Evolutionary conservation across 2,113 vertebrate genomes (phyloP), one percentile per base, ranked within the genome.

Genomic region (Erpornis zantholeuca): DNA sequence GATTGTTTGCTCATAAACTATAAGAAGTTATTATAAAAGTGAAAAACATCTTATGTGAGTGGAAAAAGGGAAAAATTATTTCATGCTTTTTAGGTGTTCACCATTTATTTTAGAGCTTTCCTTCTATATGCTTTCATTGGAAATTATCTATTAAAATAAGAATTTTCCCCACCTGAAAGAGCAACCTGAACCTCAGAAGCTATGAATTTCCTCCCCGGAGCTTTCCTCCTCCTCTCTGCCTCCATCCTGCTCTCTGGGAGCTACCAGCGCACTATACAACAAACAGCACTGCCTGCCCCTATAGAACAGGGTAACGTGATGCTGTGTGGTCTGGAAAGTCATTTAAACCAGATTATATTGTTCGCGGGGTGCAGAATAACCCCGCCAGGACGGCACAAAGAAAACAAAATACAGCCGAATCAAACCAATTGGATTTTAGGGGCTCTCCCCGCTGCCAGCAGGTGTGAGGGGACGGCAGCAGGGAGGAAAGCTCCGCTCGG

Each of bases 241-340:
- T 91, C 45, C 36, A 35, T 52, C 56, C 68, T 59, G 56, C 56
- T 47, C 33, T 63, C 78, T 22, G 40, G 66, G 57, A 86, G 72
- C 72, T 27, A 15, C 42, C 27, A 57, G 76, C 0, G 13, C 10
- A 10, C 72, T 29, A 9, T 5, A 56, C 72, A 82, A 85, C 20
- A 69, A 80, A 11, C 65, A 86, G 57, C n/a, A 33, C 22, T 36
- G 65, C 77, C 76, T 50, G 28, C 78, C 76, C 22, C 3, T 71
- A 15, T 4, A 19, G 72, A 70, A 20, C 50, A 8, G 38, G 73
- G 78, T 24, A 85, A 61, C 2, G 53, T 7, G 85, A 81, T 76
- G 96, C 92, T 96, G 94, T 93, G 94, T 93, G 95, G 91, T 93
- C 95, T 93, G 94, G 24, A 81, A 95, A 97, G 94, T 69, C 78